A percentile compares a stretch with the other conserved stretches of the same genome.
These are phyloP conservation scores for Drosophila barbarae DNA, from an alignment of 2,888 invertebrate species.

Conservation along the genomic window DNA sequence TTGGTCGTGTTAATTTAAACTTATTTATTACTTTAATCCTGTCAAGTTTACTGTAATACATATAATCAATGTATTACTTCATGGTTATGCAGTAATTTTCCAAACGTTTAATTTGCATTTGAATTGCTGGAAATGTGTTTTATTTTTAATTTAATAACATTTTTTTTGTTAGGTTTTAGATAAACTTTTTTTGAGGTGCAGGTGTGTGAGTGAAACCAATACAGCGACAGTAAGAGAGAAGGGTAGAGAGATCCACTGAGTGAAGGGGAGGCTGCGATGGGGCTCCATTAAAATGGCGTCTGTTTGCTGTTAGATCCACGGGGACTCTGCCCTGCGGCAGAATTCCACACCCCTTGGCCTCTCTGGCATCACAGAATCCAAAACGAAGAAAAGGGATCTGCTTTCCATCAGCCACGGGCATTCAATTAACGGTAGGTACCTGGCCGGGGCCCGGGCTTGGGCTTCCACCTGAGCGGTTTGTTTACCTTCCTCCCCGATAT, in stretches of 20 bases:
- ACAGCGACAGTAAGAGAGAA: neutral
- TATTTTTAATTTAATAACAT: too few species aligned
- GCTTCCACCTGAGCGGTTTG: conserved; percentile 35
- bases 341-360: neutral
- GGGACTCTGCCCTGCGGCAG: conserved; percentile 5
- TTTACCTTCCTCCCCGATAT: conserved; percentile 52
- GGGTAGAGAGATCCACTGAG: conserved; percentile 4
- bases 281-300: conserved; percentile 59
- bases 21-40: too few species aligned
- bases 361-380: conserved; percentile 3
- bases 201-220: neutral
- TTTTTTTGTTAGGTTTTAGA: too few species aligned
- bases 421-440: conserved; percentile 59
- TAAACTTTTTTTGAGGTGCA: neutral
- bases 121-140: too few species aligned
- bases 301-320: conserved; percentile 37
- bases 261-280: neutral
- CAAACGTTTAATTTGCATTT: too few species aligned
- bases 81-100: too few species aligned
- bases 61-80: too few species aligned
- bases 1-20: too few species aligned
- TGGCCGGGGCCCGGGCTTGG: conserved; percentile 11
- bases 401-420: conserved; percentile 68
- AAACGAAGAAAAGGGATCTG: conserved; percentile 39
- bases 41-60: too few species aligned